Base-by-base conservation (phyloP, 2,797 vertebrate genomes). In the Pangasius macronema region DNA sequence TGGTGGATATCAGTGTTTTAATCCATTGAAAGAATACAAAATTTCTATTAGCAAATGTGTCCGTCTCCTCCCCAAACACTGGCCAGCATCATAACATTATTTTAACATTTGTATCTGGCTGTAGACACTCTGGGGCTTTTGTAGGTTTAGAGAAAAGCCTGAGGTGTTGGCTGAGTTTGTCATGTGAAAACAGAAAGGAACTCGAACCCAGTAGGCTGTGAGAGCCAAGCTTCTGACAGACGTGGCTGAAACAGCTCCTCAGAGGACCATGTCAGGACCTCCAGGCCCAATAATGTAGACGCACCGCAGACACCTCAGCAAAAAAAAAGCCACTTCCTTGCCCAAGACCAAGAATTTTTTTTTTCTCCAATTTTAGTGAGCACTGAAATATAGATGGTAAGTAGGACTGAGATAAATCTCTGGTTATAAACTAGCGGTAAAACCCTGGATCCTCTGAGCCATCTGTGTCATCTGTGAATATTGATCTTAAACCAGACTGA, bases 91-190 rank as follows among this genome's bases (percentile, higher is more conserved):
- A 84, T 89, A 93, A 94, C 94, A 91, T 94, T 92, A 91, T 94
- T 94, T 92, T 91, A 95, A 94, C 92, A 90, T 93, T 89, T 91
- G 89, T 91, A 91, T 92, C 91, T 90, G 88, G 82, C 89, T 82
- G 82, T 87, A 91, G 90, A 90, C 86, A 81, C 77, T 86, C 72
- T 76, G 70, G 87, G 83, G 63, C 65, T 90, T 93, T 94, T 93
- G 92, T 92, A 91, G 92, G 91, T 94, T 95, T 91, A 93, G 90
- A 91, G 86, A 88, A 90, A 93, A 94, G 93, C 93, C 93, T 53
- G 92, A 96, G 95, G 95, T 95, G 94, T 94, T 95, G 95, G 94
- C 95, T 94, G 92, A 94, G 92, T 91, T 89, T 95, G 95, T 95
- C 93, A 93, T 94, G 94, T 93, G 91, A 96, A 95, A 95, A 94